Percentiles rank a stretch among this genome's conserved stretches.
These are phyloP conservation scores for Cacoxenus indagator DNA, from an alignment of 2,888 invertebrate species.

Conservation along the genomic window DNA sequence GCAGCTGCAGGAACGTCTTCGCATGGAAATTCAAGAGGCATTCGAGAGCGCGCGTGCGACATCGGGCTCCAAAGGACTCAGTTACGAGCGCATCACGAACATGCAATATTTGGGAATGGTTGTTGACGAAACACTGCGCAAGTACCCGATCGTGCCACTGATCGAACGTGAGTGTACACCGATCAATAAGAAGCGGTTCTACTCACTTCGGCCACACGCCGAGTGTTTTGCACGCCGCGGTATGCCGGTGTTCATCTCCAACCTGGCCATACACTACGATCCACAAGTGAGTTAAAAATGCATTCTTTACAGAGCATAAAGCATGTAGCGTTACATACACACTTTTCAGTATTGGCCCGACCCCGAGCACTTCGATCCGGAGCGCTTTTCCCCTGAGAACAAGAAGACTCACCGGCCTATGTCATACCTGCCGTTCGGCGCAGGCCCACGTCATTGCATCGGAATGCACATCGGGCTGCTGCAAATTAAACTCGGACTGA, in stretches of 20 bases:
- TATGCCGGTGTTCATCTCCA: slow-evolving; percentile 69
- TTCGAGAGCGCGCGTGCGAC: slow-evolving; percentile 38
- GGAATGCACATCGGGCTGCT: slow-evolving; percentile 64
- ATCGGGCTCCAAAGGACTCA: slow-evolving; percentile 54
- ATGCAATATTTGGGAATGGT: slow-evolving; percentile 72
- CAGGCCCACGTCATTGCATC: slow-evolving; percentile 67
- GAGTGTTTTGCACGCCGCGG: slow-evolving; percentile 65
- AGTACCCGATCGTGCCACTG: slow-evolving; percentile 69
- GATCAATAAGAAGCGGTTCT: slow-evolving; percentile 60
- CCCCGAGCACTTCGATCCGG: slow-evolving; percentile 67
- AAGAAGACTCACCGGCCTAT: slow-evolving; percentile 59
- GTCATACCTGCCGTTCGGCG: slow-evolving; percentile 67
- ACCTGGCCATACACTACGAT: slow-evolving; percentile 67
- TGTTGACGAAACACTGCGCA: slow-evolving; percentile 66
- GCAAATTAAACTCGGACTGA: slow-evolving; percentile 66
- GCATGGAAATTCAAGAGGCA: slow-evolving; percentile 69
- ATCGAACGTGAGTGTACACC: slow-evolving; percentile 67
- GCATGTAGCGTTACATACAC: not conserved
- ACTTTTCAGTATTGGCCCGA: slow-evolving; percentile 68
- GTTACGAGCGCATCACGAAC: slow-evolving; percentile 68
- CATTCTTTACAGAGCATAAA: not conserved
- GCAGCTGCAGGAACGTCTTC: slow-evolving; percentile 68
- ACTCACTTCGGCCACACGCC: slow-evolving; percentile 63
- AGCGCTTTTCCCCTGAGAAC: slow-evolving; percentile 63
- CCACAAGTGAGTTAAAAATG: slow-evolving; percentile 55